A percentile compares a stretch with the other conserved stretches of the same genome.
Evolutionary conservation across 2,113 vertebrate species (phyloP).

Genomic region (Lampris megalopsis): DNA sequence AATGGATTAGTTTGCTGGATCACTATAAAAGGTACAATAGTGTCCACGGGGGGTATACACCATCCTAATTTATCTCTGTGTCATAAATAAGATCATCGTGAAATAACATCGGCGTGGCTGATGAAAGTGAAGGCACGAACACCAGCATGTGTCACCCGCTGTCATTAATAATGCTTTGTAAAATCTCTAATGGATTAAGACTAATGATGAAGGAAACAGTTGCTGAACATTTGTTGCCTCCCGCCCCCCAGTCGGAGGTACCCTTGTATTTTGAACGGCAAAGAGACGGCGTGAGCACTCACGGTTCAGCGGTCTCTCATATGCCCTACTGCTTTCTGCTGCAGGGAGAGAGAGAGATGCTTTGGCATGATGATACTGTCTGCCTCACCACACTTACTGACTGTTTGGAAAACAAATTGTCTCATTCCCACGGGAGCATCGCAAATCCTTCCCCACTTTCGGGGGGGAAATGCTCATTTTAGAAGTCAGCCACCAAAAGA

Average conservation of each 20-base stretch:
- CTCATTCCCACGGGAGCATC: slow-evolving; percentile 33
- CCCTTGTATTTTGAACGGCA: slow-evolving; percentile 47
- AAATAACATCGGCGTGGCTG: slow-evolving; percentile 55
- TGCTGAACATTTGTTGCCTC: background rate
- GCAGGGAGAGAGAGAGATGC: slow-evolving; percentile 51
- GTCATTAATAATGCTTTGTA: slow-evolving; percentile 58
- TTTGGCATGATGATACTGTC: slow-evolving; percentile 43
- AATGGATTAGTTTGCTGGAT: slow-evolving; percentile 43
- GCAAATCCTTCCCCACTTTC: slow-evolving; percentile 10
- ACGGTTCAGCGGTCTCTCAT: slow-evolving; percentile 45
- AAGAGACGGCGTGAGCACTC: slow-evolving; percentile 35
- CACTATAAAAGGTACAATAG: slow-evolving; percentile 21
- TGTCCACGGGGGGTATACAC: slow-evolving; percentile 23
- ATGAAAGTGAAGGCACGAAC: slow-evolving; percentile 58
- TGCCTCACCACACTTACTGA: slow-evolving; percentile 47
- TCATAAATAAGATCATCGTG: slow-evolving; percentile 65
- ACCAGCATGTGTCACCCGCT: slow-evolving; percentile 38
- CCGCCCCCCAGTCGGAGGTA: slow-evolving; percentile 48
- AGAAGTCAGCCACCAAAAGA: background rate
- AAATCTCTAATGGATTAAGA: slow-evolving; percentile 31
- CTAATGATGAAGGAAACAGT: slow-evolving; percentile 47
- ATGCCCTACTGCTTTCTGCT: slow-evolving; percentile 47
- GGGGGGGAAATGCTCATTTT: background rate
- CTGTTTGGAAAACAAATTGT: slow-evolving; percentile 48
- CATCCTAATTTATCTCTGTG: slow-evolving; percentile 67